A percentile compares a stretch with the other conserved stretches of the same genome.
phyloP scores from a whole-genome alignment of 2,888 invertebrate species.

The Marasmarcha lunaedactyla region DNA sequence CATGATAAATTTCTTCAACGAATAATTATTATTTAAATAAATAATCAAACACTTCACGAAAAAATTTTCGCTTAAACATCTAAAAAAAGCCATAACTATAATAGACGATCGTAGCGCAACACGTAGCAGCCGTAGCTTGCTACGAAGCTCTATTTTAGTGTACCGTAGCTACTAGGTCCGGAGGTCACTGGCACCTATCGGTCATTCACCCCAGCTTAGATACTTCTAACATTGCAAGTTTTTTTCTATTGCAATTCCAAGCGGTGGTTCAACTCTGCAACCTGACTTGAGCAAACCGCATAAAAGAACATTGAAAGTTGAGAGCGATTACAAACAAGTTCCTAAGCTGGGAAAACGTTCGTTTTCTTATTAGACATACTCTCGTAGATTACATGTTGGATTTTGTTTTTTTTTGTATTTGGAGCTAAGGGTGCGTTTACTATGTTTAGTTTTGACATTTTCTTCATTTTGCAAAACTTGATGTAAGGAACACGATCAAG shows the following conservation, averaged over 20 bases:
- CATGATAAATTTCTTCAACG: too few species aligned
- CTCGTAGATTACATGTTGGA: too few species aligned
- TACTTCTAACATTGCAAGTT: slow-evolving; percentile 57
- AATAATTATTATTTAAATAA: too few species aligned
- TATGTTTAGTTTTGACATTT: not conserved
- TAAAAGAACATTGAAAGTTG: slow-evolving; percentile 3
- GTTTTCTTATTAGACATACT: too few species aligned
- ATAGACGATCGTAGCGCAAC: too few species aligned
- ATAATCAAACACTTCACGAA: too few species aligned
- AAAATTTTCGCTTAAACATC: too few species aligned
- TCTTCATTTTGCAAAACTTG: too few species aligned
- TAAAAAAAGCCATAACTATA: too few species aligned
- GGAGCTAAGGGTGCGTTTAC: too few species aligned
- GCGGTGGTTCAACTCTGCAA: slow-evolving; percentile 30
- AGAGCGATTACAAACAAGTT: not conserved
- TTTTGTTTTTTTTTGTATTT: too few species aligned
- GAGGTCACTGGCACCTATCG: slow-evolving; percentile 58
- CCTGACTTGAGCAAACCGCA: slow-evolving; percentile 14
- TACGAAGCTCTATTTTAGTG: not conserved
- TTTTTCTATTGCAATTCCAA: slow-evolving; percentile 61
- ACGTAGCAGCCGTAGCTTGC: not conserved
- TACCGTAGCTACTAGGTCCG: slow-evolving; percentile 10
- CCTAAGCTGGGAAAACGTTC: not conserved
- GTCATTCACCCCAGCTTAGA: slow-evolving; percentile 67
- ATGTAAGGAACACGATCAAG: too few species aligned